Conservation (phyloP, 2,113 vertebrate genomes). For the Cercopithecus mona region DNA sequence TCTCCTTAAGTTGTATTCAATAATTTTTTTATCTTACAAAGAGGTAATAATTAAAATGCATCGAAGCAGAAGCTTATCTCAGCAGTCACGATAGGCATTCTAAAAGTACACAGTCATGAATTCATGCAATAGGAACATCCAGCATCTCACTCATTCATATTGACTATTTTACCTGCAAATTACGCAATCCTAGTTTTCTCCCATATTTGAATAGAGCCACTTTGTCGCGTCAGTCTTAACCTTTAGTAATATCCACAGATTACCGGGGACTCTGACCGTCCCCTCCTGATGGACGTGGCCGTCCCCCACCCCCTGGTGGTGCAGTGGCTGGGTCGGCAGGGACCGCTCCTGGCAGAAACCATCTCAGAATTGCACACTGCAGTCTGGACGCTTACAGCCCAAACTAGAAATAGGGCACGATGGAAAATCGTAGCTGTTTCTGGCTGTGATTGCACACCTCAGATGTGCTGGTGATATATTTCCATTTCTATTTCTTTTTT, state of each 20-base stretch:
- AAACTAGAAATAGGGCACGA: background rate
- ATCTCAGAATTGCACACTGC: rapidly evolving
- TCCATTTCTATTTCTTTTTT: background rate
- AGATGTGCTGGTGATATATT: background rate
- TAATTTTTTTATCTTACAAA: background rate
- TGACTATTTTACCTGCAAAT: background rate
- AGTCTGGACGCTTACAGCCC: background rate
- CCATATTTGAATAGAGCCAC: background rate
- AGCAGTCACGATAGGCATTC: background rate
- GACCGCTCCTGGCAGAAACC: background rate
- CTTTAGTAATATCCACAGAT: background rate
- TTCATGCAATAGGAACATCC: background rate
- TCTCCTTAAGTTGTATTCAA: background rate
- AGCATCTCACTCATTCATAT: background rate
- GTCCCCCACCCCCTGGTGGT: rapidly evolving
- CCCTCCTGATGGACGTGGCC: rapidly evolving
- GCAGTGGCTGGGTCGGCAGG: background rate
- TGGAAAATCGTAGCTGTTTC: background rate
- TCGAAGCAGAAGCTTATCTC: background rate
- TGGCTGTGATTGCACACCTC: background rate
- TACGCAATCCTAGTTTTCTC: background rate
- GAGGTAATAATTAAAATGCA: background rate
- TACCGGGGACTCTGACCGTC: background rate
- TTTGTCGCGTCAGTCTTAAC: background rate
- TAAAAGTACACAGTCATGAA: background rate